Conservation (phyloP, 2,113 vertebrate genomes). For the Dromiciops gliroides region DNA sequence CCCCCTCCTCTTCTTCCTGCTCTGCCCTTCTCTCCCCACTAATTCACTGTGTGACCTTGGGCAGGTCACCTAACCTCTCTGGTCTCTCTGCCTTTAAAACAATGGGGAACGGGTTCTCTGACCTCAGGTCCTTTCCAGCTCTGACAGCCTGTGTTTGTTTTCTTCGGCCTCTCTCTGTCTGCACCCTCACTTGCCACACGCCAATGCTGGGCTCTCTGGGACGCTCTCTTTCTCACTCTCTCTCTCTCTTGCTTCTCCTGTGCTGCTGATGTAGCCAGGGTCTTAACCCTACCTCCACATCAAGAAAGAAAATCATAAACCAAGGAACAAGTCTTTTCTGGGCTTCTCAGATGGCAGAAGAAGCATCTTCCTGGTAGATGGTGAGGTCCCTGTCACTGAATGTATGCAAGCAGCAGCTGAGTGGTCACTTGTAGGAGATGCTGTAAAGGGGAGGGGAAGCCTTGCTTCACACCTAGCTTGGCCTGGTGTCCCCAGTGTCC, state of each 20-base stretch:
- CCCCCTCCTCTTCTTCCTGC: slow-evolving; percentile 46
- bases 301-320: neutral
- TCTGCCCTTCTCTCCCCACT: slow-evolving; percentile 19
- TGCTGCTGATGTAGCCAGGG: slow-evolving; percentile 5
- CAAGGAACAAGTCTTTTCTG: neutral
- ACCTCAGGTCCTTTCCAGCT: no score
- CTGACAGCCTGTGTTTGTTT: no score
- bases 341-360: no score
- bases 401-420: neutral
- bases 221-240: neutral
- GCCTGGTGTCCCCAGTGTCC: neutral
- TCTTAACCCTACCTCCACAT: neutral
- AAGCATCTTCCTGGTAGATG: neutral
- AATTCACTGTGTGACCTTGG: neutral
- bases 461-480: neutral
- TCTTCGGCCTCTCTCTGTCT: neutral
- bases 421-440: neutral
- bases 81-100: neutral
- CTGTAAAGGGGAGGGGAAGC: neutral
- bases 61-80: neutral
- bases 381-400: neutral
- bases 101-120: no score
- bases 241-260: slow-evolving; percentile 13
- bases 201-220: neutral
- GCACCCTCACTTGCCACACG: neutral